Base-by-base conservation (phyloP, 2,113 vertebrate genomes). In the Aldabrachelys gigantea region DNA sequence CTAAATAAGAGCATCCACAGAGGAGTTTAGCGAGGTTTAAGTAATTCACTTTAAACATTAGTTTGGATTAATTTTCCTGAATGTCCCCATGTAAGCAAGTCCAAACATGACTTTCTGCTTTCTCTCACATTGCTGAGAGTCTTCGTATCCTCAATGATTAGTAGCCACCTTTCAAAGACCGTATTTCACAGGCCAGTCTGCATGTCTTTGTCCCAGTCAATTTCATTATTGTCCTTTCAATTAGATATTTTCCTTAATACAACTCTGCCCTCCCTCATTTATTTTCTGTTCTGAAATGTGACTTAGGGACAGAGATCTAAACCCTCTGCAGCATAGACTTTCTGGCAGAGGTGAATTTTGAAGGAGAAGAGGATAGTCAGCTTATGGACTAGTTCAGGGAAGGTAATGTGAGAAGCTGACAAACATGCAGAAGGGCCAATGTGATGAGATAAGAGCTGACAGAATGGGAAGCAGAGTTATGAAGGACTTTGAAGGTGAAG, bases 131-230 rank as follows among this genome's bases (percentile, higher is more conserved):
- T 50, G 50, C 50, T 14, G 50, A 50, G 50, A 14, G 50, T 50
- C 50, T 50, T 50, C 14, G 50, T 50, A 50, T 50, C 50, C 50
- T 50, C 72, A 11, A 2, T 85, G 35, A 84, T 84, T 85, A 75
- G 44, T 56, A 75, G 29, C 29, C 54, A 72, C 81, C 92, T 80
- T 19, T 89, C 52, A 69, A 84, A 91, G 91, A 54, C 6, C 52
- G 41, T 0, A 14, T 22, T 84, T 94, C 84, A 59, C 54, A 88
- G 31, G 27, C 85, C 50, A 76, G 78, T 94, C 56, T 76, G 35
- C 11, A 47, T 79, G 24, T 35, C 11, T 57, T 53, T 93, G 19
- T 85, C n/a, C 52, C 56, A 54, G 52, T 79, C 19, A 87, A 54
- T 75, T 87, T 9, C 9, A 16, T 25, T 75, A 17, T 35, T 89